phyloP scores from a whole-genome alignment of 2,113 vertebrate genomes.

The Chloebia gouldiae region DNA sequence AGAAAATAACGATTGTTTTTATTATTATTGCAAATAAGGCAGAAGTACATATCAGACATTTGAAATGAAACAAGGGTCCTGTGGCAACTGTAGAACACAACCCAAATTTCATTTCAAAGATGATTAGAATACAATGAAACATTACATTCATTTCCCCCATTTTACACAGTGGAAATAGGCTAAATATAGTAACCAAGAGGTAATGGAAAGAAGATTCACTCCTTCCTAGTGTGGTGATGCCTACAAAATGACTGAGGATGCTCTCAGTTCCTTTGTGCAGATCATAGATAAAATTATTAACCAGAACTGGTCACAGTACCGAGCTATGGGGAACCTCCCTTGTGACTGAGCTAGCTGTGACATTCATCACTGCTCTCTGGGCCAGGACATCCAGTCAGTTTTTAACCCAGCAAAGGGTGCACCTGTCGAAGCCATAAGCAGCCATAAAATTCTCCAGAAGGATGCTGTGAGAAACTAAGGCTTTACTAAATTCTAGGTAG shows the following conservation, averaged over 20 bases:
- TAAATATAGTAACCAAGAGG: not conserved
- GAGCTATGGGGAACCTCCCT: not conserved
- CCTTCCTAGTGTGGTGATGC: not conserved
- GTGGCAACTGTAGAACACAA: not conserved
- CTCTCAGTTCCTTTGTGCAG: not conserved
- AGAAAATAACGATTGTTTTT: not conserved
- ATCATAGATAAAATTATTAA: not conserved
- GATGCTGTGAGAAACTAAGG: not conserved
- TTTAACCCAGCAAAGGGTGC: not conserved
- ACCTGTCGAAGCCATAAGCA: not conserved
- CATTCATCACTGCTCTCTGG: not conserved
- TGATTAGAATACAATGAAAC: not conserved
- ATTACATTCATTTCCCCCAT: not conserved
- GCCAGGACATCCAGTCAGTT: too few relatives aligned
- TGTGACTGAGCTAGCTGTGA: not conserved
- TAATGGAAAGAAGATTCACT: not conserved
- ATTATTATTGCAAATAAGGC: not conserved
- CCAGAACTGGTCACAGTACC: accelerated
- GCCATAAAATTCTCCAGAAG: not conserved
- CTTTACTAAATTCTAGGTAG: not conserved
- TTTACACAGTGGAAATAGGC: not conserved
- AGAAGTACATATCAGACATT: not conserved
- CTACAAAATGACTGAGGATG: not conserved
- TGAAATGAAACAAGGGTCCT: not conserved
- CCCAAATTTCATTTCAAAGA: not conserved